Percentiles rank a stretch among this genome's conserved stretches.
Evolutionary conservation across 1,140 invertebrate genomes (phyloP).

Genomic region (Laodelphax striatellus): DNA sequence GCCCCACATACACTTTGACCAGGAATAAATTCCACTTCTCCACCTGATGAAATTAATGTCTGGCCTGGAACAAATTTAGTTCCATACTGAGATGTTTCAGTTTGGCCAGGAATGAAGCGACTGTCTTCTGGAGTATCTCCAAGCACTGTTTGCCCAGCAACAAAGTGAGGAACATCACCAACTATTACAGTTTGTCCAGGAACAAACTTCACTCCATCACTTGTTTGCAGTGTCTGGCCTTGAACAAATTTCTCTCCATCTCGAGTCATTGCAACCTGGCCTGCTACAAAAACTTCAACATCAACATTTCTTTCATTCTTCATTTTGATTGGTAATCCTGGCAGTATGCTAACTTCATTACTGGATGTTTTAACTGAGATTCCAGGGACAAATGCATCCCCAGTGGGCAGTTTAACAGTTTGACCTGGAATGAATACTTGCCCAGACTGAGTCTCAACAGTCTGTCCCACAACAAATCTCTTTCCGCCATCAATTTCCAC

Average conservation of each 20-base stretch:
- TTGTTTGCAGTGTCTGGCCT: slow-evolving; percentile 34
- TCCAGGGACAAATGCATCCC: slow-evolving; percentile 56
- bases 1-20: slow-evolving; percentile 48
- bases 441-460: slow-evolving; percentile 29
- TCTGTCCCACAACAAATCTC: slow-evolving; percentile 36
- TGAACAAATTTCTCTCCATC: slow-evolving; percentile 55
- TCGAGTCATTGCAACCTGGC: slow-evolving; percentile 48
- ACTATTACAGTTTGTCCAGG: slow-evolving; percentile 59
- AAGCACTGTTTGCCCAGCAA: slow-evolving; percentile 52
- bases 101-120: slow-evolving; percentile 38
- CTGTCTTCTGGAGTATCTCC: slow-evolving; percentile 26
- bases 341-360: slow-evolving; percentile 46
- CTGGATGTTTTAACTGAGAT: slow-evolving; percentile 55
- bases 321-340: slow-evolving; percentile 52
- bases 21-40: slow-evolving; percentile 50
- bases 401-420: slow-evolving; percentile 51
- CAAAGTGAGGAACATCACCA: slow-evolving; percentile 49
- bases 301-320: slow-evolving; percentile 43
- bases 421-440: slow-evolving; percentile 49
- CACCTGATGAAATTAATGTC: slow-evolving; percentile 36
- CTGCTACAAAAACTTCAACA: slow-evolving; percentile 45
- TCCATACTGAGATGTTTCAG: slow-evolving; percentile 27
- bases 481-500: slow-evolving; percentile 51
- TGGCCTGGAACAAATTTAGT: slow-evolving; percentile 46
- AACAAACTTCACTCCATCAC: slow-evolving; percentile 42